These are phyloP conservation scores for Oxyruncus cristatus DNA, from an alignment of 2,113 vertebrate species.

Conservation along the genomic window DNA sequence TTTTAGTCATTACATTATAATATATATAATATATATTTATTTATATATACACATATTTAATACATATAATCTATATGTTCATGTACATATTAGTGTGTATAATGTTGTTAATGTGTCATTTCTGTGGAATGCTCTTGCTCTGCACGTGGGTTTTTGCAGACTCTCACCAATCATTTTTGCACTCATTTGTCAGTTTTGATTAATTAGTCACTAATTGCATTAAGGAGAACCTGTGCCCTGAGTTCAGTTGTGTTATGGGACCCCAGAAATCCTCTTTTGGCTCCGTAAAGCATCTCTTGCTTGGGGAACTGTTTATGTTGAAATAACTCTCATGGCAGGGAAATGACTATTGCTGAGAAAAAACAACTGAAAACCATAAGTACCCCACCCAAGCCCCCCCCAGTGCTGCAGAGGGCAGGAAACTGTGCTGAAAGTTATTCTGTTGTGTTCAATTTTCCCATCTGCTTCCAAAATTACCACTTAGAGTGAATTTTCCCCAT, in stretches of 20 bases:
- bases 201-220: background rate
- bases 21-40: background rate
- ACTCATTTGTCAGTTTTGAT: background rate
- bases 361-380: background rate
- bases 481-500: background rate
- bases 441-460: background rate
- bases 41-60: background rate
- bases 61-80: background rate
- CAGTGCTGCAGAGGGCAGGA: background rate
- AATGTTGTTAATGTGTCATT: background rate
- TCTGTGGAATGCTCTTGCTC: background rate
- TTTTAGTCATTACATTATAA: too few relatives aligned
- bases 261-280: background rate
- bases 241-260: background rate
- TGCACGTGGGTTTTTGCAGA: background rate
- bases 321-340: background rate
- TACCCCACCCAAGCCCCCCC: background rate
- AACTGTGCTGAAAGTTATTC: accelerated
- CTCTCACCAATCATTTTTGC: background rate
- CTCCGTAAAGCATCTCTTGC: background rate
- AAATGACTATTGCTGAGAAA: background rate
- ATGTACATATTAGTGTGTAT: background rate
- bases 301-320: background rate
- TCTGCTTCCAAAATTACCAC: background rate
- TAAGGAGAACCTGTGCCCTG: background rate